Percentiles rank a stretch among this genome's conserved stretches.
Conservation (phyloP, 2,888 invertebrate species). For the Bellardia pandia region DNA sequence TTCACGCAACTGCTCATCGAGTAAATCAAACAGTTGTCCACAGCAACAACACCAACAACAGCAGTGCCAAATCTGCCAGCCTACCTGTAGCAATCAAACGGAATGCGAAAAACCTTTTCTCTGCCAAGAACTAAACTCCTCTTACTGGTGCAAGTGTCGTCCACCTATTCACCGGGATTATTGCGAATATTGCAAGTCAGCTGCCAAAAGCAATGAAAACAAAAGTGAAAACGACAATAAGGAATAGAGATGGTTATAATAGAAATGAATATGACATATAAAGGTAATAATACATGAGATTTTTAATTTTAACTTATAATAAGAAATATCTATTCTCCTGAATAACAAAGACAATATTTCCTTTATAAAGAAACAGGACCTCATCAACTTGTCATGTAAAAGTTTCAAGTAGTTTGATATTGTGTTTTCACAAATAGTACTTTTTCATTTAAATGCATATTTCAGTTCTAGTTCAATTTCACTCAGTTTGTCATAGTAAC, state of each 20-base stretch:
- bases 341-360: no score
- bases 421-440: no score
- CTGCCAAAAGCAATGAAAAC: neutral
- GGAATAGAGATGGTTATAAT: neutral
- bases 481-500: no score
- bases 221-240: neutral
- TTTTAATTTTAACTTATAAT: no score
- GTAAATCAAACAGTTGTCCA: neutral
- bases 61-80: neutral
- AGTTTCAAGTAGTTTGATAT: no score
- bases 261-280: neutral
- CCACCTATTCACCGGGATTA: constrained; percentile 46
- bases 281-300: neutral
- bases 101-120: constrained; percentile 43
- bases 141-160: constrained; percentile 60
- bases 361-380: no score
- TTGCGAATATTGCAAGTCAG: constrained; percentile 37
- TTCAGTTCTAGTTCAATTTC: no score
- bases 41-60: neutral
- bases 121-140: constrained; percentile 49
- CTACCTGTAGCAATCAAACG: constrained; percentile 21
- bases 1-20: neutral
- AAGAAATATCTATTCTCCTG: no score
- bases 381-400: no score
- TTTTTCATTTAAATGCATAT: no score